Evolutionary conservation across 92 coral and sea anemone species (phyloP).

Genomic region (Epizoanthus fatuus): DNA sequence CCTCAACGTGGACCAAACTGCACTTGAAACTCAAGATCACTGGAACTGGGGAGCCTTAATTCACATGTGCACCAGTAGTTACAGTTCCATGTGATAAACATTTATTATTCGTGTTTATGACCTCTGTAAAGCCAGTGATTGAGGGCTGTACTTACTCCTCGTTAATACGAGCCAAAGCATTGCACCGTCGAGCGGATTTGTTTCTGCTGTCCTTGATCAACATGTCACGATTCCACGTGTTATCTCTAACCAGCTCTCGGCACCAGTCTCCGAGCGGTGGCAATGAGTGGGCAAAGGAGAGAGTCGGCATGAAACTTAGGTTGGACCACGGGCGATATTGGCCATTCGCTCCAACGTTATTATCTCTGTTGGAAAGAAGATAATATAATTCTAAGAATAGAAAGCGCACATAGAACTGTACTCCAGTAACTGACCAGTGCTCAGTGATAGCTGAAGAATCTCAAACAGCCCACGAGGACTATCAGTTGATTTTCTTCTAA

Average conservation of each 20-base stretch:
- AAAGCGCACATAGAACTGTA: background rate
- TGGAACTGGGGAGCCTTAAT: too few species aligned
- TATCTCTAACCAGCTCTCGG: slow-evolving; percentile 94
- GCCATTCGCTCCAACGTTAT: slow-evolving; percentile 50
- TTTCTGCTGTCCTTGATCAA: slow-evolving; percentile 83
- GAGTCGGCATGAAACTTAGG: slow-evolving; percentile 92
- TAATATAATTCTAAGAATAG: background rate
- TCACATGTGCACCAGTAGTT: too few species aligned
- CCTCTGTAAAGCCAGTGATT: background rate
- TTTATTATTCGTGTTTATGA: too few species aligned
- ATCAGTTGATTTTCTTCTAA: too few species aligned
- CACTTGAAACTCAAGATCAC: too few species aligned
- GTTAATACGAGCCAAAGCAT: slow-evolving; percentile 55
- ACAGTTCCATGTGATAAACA: too few species aligned
- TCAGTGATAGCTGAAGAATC: too few species aligned
- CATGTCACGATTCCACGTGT: slow-evolving; percentile 92
- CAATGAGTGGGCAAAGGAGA: slow-evolving; percentile 95
- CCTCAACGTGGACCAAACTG: too few species aligned
- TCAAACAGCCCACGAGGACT: too few species aligned
- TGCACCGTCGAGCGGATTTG: slow-evolving; percentile 76
- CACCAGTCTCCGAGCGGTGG: slow-evolving; percentile 99
- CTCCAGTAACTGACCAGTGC: too few species aligned
- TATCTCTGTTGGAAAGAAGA: slow-evolving; percentile 42
- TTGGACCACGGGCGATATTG: slow-evolving; percentile 78
- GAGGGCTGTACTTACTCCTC: slow-evolving; percentile 73